These are phyloP conservation scores for Papilio demoleus DNA, from an alignment of 2,888 invertebrate genomes.

Conservation along the genomic window DNA sequence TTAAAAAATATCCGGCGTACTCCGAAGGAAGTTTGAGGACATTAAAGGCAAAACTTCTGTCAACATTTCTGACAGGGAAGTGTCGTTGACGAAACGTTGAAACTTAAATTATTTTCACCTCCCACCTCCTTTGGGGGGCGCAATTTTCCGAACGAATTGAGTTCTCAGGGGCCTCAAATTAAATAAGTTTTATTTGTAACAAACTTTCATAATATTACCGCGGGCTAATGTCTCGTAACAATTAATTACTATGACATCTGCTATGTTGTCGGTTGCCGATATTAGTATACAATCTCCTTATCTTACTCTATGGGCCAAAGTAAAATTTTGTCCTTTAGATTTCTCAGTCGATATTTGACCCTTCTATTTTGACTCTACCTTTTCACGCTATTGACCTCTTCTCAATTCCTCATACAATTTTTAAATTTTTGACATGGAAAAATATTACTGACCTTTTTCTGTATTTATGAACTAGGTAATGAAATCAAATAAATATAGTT, in stretches of 20 bases:
- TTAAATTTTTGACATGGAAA: too few species aligned
- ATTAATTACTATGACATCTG: constrained; percentile 21
- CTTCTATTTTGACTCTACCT: too few species aligned
- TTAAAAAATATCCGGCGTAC: constrained; percentile 1
- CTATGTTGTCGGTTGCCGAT: neutral
- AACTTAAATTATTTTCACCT: constrained; percentile 41
- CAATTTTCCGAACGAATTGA: constrained; percentile 41
- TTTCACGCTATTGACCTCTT: too few species aligned
- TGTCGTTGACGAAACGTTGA: constrained; percentile 42
- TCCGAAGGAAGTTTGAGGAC: constrained; percentile 18
- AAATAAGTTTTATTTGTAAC: constrained; percentile 41
- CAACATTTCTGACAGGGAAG: constrained; percentile 41
- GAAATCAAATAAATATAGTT: too few species aligned
- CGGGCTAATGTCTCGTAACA: constrained; percentile 32
- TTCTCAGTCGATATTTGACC: too few species aligned
- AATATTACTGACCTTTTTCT: too few species aligned
- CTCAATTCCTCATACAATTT: too few species aligned
- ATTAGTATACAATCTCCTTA: too few species aligned
- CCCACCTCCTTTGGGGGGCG: constrained; percentile 7
- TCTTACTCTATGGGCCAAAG: too few species aligned
- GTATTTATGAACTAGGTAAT: too few species aligned
- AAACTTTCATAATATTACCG: constrained; percentile 38
- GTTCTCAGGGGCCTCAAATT: constrained; percentile 39
- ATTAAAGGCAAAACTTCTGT: constrained; percentile 39
- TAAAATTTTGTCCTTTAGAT: too few species aligned